Percentiles rank a stretch among this genome's conserved stretches.
phyloP scores from a whole-genome alignment of 2,888 invertebrate species.

The Andricus quercusramuli region DNA sequence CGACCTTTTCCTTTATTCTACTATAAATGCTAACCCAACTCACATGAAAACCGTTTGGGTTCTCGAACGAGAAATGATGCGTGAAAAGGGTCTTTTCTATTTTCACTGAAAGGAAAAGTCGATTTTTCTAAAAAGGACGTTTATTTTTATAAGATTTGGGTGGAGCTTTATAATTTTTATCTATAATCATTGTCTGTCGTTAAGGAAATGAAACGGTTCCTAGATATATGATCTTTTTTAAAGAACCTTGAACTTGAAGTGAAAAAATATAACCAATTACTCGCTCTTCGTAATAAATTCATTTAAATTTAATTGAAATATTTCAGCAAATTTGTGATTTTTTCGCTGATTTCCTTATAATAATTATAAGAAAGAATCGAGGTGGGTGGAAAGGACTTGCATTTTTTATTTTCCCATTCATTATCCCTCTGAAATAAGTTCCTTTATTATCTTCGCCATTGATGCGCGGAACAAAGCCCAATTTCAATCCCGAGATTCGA shows the following conservation, averaged over 20 bases:
- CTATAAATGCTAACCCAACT: conserved; percentile 4
- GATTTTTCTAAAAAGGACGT: conserved; percentile 7
- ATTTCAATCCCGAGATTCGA: conserved; percentile 28
- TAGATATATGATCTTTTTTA: no score
- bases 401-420: conserved; percentile 21
- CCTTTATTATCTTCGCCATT: conserved; percentile 31
- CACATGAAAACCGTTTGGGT: neutral
- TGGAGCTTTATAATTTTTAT: no score
- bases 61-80: conserved; percentile 39
- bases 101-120: neutral
- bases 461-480: conserved; percentile 29
- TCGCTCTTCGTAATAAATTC: neutral
- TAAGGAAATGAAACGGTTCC: no score
- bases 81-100: conserved; percentile 41
- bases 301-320: neutral
- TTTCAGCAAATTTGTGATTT: neutral
- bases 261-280: neutral
- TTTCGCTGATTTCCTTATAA: neutral
- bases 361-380: neutral
- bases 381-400: conserved; percentile 2
- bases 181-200: no score
- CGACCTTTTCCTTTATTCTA: neutral
- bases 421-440: conserved; percentile 27
- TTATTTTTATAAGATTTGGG: neutral
- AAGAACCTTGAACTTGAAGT: no score